Evolutionary conservation across 2,888 invertebrate species (phyloP).

Genomic region (Norana najaformis): DNA sequence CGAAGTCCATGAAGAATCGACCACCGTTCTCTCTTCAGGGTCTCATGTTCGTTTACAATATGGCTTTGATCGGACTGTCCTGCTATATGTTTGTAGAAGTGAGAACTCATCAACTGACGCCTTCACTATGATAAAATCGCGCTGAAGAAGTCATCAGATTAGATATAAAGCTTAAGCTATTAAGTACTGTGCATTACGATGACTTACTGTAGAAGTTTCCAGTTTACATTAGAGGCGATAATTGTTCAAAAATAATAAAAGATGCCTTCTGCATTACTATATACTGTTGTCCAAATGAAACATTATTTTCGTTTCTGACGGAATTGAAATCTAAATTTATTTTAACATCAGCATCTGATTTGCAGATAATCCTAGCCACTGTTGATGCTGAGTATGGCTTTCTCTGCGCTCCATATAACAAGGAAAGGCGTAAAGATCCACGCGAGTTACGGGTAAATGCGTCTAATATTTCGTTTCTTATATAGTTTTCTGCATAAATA

Average conservation of each 20-base stretch:
- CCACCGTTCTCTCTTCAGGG: conserved; percentile 76
- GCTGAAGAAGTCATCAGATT: background rate
- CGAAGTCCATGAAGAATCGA: conserved; percentile 78
- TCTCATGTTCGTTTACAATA: conserved; percentile 81
- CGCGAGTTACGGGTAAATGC: conserved; percentile 55
- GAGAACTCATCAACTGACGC: conserved; percentile 34
- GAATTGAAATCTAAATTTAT: background rate
- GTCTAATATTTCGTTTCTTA: background rate
- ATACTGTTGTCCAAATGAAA: no score
- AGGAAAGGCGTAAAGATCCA: conserved; percentile 51
- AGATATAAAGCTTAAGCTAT: no score
- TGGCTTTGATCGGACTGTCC: conserved; percentile 80
- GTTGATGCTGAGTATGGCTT: conserved; percentile 53
- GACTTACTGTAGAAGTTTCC: background rate
- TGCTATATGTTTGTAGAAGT: conserved; percentile 81
- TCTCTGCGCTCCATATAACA: conserved; percentile 54
- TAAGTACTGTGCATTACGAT: no score
- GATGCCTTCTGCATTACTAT: no score
- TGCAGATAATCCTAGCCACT: conserved; percentile 56
- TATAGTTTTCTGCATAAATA: background rate
- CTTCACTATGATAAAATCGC: background rate
- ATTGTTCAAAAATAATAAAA: no score
- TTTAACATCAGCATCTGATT: conserved; percentile 26
- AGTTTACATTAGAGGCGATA: background rate
- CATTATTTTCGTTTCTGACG: background rate